Evolutionary conservation across 2,113 vertebrate species (phyloP).

Genomic region (Leptobrachium ailaonicum): DNA sequence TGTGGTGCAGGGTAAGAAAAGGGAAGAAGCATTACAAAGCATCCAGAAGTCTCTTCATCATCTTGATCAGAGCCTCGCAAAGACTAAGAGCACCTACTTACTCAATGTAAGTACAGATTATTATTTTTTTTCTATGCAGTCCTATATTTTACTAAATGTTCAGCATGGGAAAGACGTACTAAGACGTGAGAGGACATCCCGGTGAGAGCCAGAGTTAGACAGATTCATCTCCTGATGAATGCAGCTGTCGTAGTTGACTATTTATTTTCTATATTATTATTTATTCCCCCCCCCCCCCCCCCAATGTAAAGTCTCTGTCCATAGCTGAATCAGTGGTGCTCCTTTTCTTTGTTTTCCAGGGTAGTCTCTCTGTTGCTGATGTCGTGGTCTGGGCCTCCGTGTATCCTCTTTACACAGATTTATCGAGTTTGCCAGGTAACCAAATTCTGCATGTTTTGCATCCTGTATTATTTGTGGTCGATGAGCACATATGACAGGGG

Average conservation of each 20-base stretch:
- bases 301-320: no score
- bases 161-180: no score
- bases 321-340: no score
- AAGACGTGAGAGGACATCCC: no score
- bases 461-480: no score
- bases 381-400: slow-evolving; percentile 83
- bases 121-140: no score
- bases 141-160: not conserved
- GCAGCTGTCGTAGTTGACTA: not conserved
- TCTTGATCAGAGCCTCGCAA: slow-evolving; percentile 75
- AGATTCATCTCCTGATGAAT: no score
- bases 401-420: slow-evolving; percentile 73
- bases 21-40: slow-evolving; percentile 61
- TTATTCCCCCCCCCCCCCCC: no score
- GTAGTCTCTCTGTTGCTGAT: slow-evolving; percentile 76
- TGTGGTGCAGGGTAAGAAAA: slow-evolving; percentile 76
- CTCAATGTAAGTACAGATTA: slow-evolving; percentile 68
- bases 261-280: no score
- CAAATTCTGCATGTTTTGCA: not conserved
- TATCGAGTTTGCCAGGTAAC: slow-evolving; percentile 63
- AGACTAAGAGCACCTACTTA: slow-evolving; percentile 67
- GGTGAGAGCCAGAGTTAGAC: no score
- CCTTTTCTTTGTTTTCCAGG: slow-evolving; percentile 59
- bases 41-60: slow-evolving; percentile 66
- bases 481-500: no score